phyloP scores from a whole-genome alignment of 2,888 invertebrate genomes.

The Venustoraphidia nigricollis region DNA sequence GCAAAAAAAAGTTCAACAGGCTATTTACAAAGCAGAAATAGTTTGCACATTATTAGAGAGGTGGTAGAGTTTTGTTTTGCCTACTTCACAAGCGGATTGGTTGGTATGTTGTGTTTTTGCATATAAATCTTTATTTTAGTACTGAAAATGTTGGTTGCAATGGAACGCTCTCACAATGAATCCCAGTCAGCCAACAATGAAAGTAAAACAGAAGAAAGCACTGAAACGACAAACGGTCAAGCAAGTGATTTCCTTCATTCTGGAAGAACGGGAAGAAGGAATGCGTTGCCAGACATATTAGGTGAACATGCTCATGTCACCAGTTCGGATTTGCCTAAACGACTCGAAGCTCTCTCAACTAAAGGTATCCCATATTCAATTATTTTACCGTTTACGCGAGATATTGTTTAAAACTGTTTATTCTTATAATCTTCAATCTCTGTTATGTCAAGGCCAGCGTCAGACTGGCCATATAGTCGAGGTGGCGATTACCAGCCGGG shows the following conservation, averaged over 20 bases:
- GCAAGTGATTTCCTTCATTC: constrained; percentile 69
- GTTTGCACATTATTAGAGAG: no score
- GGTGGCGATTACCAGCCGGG: no score
- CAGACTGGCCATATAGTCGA: no score
- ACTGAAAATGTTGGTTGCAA: constrained; percentile 29
- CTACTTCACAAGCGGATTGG: no score
- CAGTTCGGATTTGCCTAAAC: constrained; percentile 61
- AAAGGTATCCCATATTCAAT: constrained; percentile 27
- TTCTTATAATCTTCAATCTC: no score
- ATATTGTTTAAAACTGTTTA: no score
- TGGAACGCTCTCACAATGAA: constrained; percentile 19
- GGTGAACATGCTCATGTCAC: constrained; percentile 55
- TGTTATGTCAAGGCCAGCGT: no score
- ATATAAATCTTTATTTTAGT: constrained; percentile 16
- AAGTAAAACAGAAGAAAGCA: constrained; percentile 11
- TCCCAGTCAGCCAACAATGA: constrained; percentile 13
- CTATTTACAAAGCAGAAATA: neutral
- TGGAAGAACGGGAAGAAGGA: constrained; percentile 73
- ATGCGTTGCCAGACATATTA: constrained; percentile 75
- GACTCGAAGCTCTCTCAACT: constrained; percentile 54
- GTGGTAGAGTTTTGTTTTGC: no score
- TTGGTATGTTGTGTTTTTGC: neutral
- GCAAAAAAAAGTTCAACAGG: neutral
- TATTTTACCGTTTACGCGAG: no score
- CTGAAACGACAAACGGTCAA: constrained; percentile 29